Percentiles rank a stretch among this genome's conserved stretches.
These are phyloP conservation scores for Coracias cyanogaster DNA, from an alignment of 2,797 vertebrate genomes.

Conservation along the genomic window DNA sequence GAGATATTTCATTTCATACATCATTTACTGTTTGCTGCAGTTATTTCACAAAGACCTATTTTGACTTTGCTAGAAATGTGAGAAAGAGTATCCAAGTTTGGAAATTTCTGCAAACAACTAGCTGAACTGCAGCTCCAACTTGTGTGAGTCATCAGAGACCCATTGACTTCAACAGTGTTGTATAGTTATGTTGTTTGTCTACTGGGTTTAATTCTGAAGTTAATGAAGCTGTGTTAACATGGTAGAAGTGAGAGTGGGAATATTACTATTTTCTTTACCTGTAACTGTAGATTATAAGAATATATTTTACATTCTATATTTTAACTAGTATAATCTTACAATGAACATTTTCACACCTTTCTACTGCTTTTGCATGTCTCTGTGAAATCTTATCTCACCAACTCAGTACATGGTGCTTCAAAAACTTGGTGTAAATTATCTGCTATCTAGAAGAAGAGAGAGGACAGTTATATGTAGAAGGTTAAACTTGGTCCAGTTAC, in stretches of 20 bases:
- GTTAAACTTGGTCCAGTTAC: not conserved
- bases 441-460: not conserved
- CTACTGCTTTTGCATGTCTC: not conserved
- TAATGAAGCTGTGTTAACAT: not conserved
- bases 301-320: not conserved
- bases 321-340: not conserved
- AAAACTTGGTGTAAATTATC: not conserved
- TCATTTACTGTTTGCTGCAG: constrained; percentile 61
- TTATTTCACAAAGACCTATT: constrained; percentile 59
- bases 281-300: not conserved
- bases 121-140: not conserved
- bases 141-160: constrained; percentile 34
- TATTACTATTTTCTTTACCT: not conserved
- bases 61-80: constrained; percentile 53
- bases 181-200: constrained; percentile 23
- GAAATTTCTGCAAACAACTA: constrained; percentile 33
- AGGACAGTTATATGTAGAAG: not conserved
- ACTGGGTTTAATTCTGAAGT: not conserved
- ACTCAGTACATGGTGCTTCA: not conserved
- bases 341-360: not conserved
- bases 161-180: not conserved
- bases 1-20: constrained; percentile 66
- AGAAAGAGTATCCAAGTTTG: constrained; percentile 45
- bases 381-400: not conserved
- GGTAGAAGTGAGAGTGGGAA: not conserved